phyloP scores from a whole-genome alignment of 1,140 invertebrate genomes.

The Pararge aegeria region DNA sequence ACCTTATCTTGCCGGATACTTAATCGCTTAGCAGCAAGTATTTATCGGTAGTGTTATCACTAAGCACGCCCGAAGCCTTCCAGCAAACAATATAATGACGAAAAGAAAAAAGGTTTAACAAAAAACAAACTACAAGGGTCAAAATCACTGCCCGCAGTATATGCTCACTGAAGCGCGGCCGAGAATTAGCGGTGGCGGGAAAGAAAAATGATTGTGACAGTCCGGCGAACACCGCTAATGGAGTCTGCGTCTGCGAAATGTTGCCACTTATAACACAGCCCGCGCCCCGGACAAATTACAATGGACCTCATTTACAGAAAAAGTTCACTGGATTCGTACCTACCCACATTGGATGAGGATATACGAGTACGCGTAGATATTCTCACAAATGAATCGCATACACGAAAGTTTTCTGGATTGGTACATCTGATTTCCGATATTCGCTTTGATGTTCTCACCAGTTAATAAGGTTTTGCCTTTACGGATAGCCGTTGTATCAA shows the following conservation, averaged over 20 bases:
- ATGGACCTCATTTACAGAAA: constrained; percentile 29
- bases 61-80: no score
- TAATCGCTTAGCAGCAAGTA: no score
- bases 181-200: constrained; percentile 76
- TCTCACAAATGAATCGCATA: no score
- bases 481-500: no score
- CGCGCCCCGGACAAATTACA: constrained; percentile 27
- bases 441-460: no score
- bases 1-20: no score
- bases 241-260: constrained; percentile 76
- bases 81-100: no score
- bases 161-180: constrained; percentile 66
- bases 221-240: constrained; percentile 76
- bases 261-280: constrained; percentile 57
- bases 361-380: no score
- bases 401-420: no score
- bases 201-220: constrained; percentile 80
- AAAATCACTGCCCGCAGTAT: constrained; percentile 34
- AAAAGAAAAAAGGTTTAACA: neutral
- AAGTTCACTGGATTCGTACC: constrained; percentile 15
- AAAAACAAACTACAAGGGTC: constrained; percentile 33
- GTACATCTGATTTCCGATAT: no score
- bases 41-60: no score
- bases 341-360: neutral
- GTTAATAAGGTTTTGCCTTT: no score